Evolutionary conservation across 2,113 vertebrate species (phyloP).

Genomic region (Nipponia nippon): DNA sequence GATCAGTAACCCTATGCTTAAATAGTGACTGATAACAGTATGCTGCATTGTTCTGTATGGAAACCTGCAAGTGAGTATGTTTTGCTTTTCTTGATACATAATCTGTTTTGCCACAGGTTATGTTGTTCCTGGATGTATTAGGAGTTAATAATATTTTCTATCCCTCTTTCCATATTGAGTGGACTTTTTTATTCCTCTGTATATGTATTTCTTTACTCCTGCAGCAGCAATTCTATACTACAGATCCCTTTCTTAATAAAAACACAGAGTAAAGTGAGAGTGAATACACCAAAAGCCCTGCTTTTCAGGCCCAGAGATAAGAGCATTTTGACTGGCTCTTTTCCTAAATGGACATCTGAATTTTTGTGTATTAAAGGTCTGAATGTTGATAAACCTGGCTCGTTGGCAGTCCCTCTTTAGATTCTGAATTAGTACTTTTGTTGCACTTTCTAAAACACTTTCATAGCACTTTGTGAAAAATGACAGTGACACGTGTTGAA

Average conservation of each 20-base stretch:
- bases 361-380: neutral
- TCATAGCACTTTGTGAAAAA: neutral
- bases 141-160: neutral
- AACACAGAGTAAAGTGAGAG: neutral
- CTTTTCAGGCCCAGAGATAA: neutral
- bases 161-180: neutral
- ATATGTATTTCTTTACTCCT: neutral
- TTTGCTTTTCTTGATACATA: neutral
- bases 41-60: neutral
- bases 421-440: neutral
- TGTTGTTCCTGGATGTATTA: neutral
- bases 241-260: neutral
- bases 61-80: neutral
- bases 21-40: neutral
- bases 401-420: neutral
- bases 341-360: neutral
- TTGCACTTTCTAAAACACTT: neutral
- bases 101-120: neutral
- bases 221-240: neutral
- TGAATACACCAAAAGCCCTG: neutral
- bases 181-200: neutral
- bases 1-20: neutral
- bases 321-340: neutral
- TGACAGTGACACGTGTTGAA: neutral
- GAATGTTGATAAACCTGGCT: neutral